Percentiles rank a stretch among this genome's conserved stretches.
Evolutionary conservation across 2,113 vertebrate genomes (phyloP).

Genomic region (Prionailurus viverrinus): DNA sequence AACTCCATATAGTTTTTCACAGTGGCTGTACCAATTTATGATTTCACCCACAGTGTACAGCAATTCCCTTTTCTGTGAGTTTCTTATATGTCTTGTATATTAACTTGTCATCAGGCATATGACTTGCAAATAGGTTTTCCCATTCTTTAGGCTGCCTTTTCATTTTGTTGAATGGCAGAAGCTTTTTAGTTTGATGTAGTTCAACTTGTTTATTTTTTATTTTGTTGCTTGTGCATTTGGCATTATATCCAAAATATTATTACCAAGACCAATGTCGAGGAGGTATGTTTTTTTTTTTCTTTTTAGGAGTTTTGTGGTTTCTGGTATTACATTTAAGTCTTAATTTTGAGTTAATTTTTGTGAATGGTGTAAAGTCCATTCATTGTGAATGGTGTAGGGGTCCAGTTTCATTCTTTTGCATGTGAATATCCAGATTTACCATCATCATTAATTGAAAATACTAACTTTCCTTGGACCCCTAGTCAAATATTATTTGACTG

Average conservation of each 20-base stretch:
- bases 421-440: background rate
- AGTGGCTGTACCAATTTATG: background rate
- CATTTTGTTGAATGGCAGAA: background rate
- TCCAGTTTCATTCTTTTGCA: background rate
- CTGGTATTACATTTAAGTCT: background rate
- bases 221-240: background rate
- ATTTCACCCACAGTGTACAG: too few relatives aligned
- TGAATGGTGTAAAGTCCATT: background rate
- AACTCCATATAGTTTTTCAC: background rate
- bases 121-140: background rate
- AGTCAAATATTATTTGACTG: background rate
- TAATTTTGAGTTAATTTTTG: background rate
- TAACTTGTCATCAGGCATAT: background rate
- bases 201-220: background rate
- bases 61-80: background rate
- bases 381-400: background rate
- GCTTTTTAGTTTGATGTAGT: background rate
- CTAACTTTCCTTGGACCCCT: background rate
- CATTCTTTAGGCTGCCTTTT: background rate
- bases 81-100: background rate
- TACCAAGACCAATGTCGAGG: background rate
- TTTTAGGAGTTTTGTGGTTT: background rate
- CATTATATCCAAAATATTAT: background rate
- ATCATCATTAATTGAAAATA: background rate
- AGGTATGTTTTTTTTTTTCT: background rate